Base-by-base conservation (phyloP, 2,113 vertebrate species). In the Ammospiza caudacuta region DNA sequence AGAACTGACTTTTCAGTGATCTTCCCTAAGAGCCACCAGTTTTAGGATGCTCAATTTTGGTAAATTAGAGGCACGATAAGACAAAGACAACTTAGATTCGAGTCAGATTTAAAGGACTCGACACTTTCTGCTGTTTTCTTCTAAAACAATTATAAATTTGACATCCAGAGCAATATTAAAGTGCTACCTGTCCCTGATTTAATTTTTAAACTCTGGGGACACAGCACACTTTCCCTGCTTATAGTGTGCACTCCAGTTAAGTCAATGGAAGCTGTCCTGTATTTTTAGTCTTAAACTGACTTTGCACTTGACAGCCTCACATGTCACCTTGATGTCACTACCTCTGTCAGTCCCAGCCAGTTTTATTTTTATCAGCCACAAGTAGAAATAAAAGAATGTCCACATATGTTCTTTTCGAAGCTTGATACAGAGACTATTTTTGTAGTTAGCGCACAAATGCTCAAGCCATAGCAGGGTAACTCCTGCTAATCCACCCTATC, bases 231-330 rank as follows among this genome's bases (percentile, higher is more conserved):
- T 63, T 75, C 57, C 9, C 17, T 21, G 25, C 35, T 92, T 79
- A 57, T 11, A 51, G 8, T n/a, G 29, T 33, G 27, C 33, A 59
- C 22, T 80, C 33, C 54, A 73, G 29, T 46, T 41, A 76, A 83
- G 39, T 77, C 46, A 83, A 25, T 43, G 9, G 67, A 76, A 80
- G 44, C 86, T 92, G 92, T 37, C 61, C 47, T 59, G 28, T 13
- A 79, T 70, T 78, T 74, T 76, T 75, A 57, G 84, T 93, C 69
- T 97, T 86, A 83, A 92, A 72, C 39, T 91, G 67, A 92, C 85
- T 95, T 96, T 47, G 37, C 72, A 29, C 75, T 87, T 96, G 95
- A 94, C 94, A 96, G 79, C 76, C 59, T 66, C 28, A 25, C 78
- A 61, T 96, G 94, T 95, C 94, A 94, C 82, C 11, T 55, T 17